Evolutionary conservation across 64 coral and sea anemone genomes (phyloP), one percentile per base, ranked within the genome.

Genomic region (Porites lutea): DNA sequence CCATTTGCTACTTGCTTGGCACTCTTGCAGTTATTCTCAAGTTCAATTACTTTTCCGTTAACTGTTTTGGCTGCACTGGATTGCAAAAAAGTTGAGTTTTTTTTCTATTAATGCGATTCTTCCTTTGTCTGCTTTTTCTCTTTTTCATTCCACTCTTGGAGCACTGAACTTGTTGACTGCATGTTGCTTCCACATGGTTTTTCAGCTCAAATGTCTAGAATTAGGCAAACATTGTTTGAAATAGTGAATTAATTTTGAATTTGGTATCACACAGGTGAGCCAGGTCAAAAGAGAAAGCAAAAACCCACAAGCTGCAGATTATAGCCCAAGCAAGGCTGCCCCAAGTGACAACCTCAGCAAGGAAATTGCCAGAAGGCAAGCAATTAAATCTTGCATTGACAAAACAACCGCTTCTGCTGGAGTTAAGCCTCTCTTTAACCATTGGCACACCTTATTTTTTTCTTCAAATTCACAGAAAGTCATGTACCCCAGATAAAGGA

Each of bases 1-100:
- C 81, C 59, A 84, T 84, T 84, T 84, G 81, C 81, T 65, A 82
- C 37, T 13, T 82, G 15, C 55, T 82, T 84, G 53, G 57, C 20
- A 58, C 67, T 71, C 12, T 64, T 64, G 12, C 61, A 14, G 11
- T 64, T 15, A 13, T 64, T 64, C 13, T 64, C 61, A 71, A 71
- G 4, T 21, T 71, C 19, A 71, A n/a, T 23, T 71, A 37, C 4
- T 23, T 71, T 45, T 71, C 37, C 23, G 7, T 71, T 71, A 8
- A 21, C 4, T 23, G 8, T 22, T 37, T 71, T 23, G 37, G 19
- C 67, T 22, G 20, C 67, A 71, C 37, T 71, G 11, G 23, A 23
- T 37, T 22, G 4, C 4, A 21, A 71, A 71, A 71, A 4, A 1
- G 3, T 71, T 37, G n/a, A 71, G 4, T 43, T 43, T 23, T 21